Evolutionary conservation across 2,888 invertebrate species (phyloP).

Genomic region (Calameuta pallipes): DNA sequence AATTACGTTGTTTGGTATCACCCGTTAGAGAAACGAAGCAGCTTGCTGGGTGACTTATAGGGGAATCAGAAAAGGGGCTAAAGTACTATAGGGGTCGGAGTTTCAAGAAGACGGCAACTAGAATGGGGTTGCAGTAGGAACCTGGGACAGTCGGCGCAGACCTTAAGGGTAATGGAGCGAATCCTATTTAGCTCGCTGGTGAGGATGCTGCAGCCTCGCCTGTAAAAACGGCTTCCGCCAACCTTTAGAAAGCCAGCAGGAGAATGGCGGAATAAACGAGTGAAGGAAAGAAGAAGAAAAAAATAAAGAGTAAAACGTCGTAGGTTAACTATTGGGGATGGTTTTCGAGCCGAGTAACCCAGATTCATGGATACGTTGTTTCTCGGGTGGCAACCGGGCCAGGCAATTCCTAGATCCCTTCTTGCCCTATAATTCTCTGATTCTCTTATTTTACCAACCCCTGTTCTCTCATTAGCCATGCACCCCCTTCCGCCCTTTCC

Average conservation of each 20-base stretch:
- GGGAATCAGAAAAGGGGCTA: neutral
- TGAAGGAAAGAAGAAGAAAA: neutral
- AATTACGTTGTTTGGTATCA: slow-evolving; percentile 23
- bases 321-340: slow-evolving; percentile 13
- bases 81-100: neutral
- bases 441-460: neutral
- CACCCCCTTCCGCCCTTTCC: neutral
- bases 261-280: neutral
- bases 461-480: neutral
- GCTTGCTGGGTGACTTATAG: neutral
- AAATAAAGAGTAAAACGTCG: slow-evolving; percentile 8
- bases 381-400: slow-evolving; percentile 4
- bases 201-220: neutral
- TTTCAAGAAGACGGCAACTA: neutral
- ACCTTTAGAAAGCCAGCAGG: neutral
- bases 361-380: slow-evolving; percentile 13
- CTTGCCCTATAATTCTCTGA: neutral
- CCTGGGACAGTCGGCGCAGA: neutral
- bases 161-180: slow-evolving; percentile 32
- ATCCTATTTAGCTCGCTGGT: slow-evolving; percentile 30
- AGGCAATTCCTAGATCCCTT: slow-evolving; percentile 15
- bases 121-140: neutral
- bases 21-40: slow-evolving; percentile 11
- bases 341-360: neutral
- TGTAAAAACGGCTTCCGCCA: neutral